A percentile compares a stretch with the other conserved stretches of the same genome.
Evolutionary conservation across 2,113 vertebrate genomes (phyloP).

Genomic region (Anas platyrhynchos): DNA sequence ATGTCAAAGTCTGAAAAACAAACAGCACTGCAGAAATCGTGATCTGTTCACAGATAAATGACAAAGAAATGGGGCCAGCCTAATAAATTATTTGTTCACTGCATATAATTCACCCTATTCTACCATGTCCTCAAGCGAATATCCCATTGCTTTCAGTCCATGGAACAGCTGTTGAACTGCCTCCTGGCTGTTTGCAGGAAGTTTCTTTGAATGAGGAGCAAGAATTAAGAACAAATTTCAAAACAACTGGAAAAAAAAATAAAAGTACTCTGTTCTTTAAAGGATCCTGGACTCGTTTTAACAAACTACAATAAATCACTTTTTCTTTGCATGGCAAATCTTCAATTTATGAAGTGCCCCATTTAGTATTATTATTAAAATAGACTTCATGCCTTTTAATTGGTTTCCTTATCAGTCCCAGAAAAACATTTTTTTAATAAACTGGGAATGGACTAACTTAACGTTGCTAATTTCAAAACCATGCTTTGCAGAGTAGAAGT

Average conservation of each 20-base stretch:
- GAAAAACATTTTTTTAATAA: conserved; percentile 69
- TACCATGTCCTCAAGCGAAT: conserved; percentile 31
- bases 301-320: conserved; percentile 51
- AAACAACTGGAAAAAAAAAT: conserved; percentile 23
- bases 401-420: conserved; percentile 74
- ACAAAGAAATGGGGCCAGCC: conserved; percentile 53
- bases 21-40: neutral
- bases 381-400: conserved; percentile 70
- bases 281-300: conserved; percentile 49
- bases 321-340: conserved; percentile 68
- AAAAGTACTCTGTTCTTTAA: conserved; percentile 27
- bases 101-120: conserved; percentile 44
- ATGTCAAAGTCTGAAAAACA: conserved; percentile 38
- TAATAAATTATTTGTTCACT: conserved; percentile 66
- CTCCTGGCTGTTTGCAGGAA: conserved; percentile 28
- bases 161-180: conserved; percentile 29
- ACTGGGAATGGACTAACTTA: conserved; percentile 41
- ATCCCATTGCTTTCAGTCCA: conserved; percentile 11
- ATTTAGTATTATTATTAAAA: conserved; percentile 75
- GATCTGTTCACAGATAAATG: conserved; percentile 38
- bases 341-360: conserved; percentile 68
- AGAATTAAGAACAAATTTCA: conserved; percentile 15
- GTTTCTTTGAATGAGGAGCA: conserved; percentile 29
- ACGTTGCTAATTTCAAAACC: conserved; percentile 63
- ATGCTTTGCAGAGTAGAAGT: conserved; percentile 39